Percentiles rank a stretch among this genome's conserved stretches.
Evolutionary conservation across 2,113 vertebrate genomes (phyloP).

Genomic region (Phocoena sinus): DNA sequence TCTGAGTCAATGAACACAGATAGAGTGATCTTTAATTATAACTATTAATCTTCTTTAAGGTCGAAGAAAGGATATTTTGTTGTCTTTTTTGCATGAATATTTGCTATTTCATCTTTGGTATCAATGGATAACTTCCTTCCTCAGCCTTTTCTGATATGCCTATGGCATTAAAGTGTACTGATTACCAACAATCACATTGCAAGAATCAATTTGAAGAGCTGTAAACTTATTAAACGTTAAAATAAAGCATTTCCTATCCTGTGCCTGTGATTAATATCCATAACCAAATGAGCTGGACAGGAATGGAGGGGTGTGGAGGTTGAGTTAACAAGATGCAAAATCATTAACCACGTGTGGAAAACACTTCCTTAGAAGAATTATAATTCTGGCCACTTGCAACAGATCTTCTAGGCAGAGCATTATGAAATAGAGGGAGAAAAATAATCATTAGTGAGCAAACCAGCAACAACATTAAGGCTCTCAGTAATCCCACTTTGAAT

Average conservation of each 20-base stretch:
- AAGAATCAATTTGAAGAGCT: conserved; percentile 73
- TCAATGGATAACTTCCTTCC: conserved; percentile 40
- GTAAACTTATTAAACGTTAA: conserved; percentile 77
- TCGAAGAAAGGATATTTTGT: conserved; percentile 25
- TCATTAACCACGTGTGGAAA: conserved; percentile 58
- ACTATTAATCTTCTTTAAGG: conserved; percentile 40
- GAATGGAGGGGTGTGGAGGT: neutral
- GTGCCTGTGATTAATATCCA: conserved; percentile 71
- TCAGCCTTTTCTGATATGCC: conserved; percentile 43
- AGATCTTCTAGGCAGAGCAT: neutral
- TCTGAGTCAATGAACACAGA: neutral
- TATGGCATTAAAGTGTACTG: conserved; percentile 50
- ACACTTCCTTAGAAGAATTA: conserved; percentile 66
- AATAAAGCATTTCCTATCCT: conserved; percentile 66
- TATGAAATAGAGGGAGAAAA: neutral
- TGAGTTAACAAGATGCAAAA: conserved; percentile 17
- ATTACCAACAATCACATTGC: conserved; percentile 57
- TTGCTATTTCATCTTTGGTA: conserved; percentile 52
- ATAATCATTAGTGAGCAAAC: conserved; percentile 2
- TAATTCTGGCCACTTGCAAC: conserved; percentile 49
- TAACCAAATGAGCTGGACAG: conserved; percentile 49
- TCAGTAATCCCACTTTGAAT: neutral
- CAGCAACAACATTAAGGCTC: neutral
- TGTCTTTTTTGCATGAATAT: conserved; percentile 26
- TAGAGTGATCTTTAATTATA: conserved; percentile 50